Conservation (phyloP, 2,113 vertebrate genomes). For the Grus americana region DNA sequence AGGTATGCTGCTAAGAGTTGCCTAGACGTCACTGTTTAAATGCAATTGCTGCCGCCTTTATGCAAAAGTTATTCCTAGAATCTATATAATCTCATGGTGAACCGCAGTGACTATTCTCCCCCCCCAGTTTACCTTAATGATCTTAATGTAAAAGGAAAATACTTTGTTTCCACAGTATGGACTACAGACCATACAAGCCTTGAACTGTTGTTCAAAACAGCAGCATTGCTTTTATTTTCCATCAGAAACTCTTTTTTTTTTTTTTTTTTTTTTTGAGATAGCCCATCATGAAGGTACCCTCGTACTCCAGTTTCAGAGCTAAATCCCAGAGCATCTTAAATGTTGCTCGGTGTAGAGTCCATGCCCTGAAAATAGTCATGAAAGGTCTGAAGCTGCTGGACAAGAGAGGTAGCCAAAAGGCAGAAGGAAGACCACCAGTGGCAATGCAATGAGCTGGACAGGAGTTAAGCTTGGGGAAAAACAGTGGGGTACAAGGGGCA, state of each 20-base stretch:
- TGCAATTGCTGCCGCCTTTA: background rate
- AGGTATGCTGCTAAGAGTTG: background rate
- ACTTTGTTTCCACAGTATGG: background rate
- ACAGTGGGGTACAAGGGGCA: background rate
- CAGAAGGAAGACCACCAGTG: background rate
- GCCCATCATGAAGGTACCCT: background rate
- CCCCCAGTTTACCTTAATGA: background rate
- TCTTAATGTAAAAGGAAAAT: background rate
- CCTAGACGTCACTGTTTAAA: background rate
- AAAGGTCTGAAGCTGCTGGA: background rate
- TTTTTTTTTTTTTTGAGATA: background rate
- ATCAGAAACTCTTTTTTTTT: background rate
- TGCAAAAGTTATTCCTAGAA: background rate
- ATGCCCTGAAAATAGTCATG: background rate
- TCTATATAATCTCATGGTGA: background rate
- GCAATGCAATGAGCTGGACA: accelerated
- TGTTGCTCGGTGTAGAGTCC: background rate
- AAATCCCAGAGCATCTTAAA: background rate
- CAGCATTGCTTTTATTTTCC: background rate
- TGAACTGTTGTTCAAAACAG: background rate
- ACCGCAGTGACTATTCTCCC: background rate
- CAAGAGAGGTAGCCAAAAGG: background rate
- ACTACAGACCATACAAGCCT: background rate
- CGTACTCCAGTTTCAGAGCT: background rate
- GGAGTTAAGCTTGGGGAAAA: background rate